Conservation (phyloP, 2,888 invertebrate species). For the Cordylochernes scorpioides region DNA sequence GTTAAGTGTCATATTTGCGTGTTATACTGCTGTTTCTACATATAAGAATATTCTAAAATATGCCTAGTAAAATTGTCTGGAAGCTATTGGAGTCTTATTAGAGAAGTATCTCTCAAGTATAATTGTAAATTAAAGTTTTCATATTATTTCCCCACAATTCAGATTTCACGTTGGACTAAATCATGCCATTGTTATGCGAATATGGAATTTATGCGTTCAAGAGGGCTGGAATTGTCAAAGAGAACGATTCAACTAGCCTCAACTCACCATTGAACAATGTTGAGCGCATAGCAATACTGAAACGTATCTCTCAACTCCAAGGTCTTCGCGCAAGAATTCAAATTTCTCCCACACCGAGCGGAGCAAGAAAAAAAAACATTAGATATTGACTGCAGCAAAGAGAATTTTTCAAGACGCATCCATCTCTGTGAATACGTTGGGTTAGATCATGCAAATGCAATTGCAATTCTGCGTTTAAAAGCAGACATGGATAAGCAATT, state of each 20-base stretch:
- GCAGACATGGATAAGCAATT: no score
- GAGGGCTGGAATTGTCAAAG: background rate
- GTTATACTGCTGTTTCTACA: no score
- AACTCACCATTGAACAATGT: background rate
- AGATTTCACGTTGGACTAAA: background rate
- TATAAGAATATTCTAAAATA: no score
- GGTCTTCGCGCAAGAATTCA: background rate
- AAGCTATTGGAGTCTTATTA: no score
- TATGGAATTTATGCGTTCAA: background rate
- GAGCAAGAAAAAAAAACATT: no score
- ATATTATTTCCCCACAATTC: no score
- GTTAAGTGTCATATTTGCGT: no score
- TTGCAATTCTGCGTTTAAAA: background rate
- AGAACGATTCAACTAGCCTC: constrained; percentile 2
- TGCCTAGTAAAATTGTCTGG: no score
- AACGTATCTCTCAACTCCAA: no score
- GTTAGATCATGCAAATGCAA: no score
- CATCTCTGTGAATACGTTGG: background rate
- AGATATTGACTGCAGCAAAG: background rate
- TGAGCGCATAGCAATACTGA: background rate
- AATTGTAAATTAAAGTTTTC: no score
- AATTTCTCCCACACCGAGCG: constrained; percentile 1
- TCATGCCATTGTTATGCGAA: background rate
- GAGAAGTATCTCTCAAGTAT: no score
- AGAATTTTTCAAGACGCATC: background rate